phyloP scores from a whole-genome alignment of 1,140 invertebrate genomes.

The Lepidostoma basale region DNA sequence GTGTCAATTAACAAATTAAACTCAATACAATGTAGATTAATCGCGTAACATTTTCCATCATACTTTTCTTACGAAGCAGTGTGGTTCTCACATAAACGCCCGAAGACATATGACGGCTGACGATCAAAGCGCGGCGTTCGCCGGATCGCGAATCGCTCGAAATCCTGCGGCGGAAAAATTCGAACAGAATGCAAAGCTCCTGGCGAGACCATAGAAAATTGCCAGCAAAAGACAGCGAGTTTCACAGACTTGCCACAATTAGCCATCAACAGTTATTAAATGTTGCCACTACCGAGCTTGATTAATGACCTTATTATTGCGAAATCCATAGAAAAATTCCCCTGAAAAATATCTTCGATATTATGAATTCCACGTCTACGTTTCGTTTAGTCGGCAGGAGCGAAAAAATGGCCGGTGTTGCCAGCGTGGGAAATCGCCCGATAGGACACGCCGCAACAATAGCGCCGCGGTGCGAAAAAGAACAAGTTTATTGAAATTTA shows the following conservation, averaged over 20 bases:
- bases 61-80: conserved; percentile 6
- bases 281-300: conserved; percentile 38
- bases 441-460: conserved; percentile 27
- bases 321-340: conserved; percentile 42
- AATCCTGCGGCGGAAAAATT: conserved; percentile 5
- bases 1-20: no score
- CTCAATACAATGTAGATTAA: background rate
- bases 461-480: conserved; percentile 25
- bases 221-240: background rate
- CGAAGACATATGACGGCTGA: background rate
- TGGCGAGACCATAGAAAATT: background rate
- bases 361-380: conserved; percentile 41
- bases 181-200: conserved; percentile 1
- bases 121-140: background rate
- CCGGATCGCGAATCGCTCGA: background rate
- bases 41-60: background rate
- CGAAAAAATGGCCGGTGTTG: conserved; percentile 18
- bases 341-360: conserved; percentile 44
- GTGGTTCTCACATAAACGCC: conserved; percentile 7
- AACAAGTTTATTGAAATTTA: conserved; percentile 34
- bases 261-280: conserved; percentile 45
- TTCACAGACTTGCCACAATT: conserved; percentile 37
- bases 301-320: conserved; percentile 47
- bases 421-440: conserved; percentile 37
- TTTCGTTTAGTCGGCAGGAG: conserved; percentile 16